Evolutionary conservation across 2,113 vertebrate genomes (phyloP).

Genomic region (Hystrix brachyura): DNA sequence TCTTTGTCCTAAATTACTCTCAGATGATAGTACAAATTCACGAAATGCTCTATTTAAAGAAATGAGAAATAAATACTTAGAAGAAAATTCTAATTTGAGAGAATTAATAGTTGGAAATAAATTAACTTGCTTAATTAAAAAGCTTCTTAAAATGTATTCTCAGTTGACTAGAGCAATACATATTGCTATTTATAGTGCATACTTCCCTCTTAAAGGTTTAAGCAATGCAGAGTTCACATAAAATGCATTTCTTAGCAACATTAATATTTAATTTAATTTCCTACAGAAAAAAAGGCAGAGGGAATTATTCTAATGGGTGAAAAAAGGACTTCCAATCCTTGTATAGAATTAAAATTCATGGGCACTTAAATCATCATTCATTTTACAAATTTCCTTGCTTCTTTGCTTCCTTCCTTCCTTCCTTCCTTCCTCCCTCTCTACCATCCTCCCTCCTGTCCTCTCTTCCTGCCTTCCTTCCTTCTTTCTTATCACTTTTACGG

Average conservation of each 20-base stretch:
- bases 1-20: constrained; percentile 19
- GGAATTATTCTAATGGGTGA: constrained; percentile 23
- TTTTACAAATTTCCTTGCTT: neutral
- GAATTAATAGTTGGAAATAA: constrained; percentile 14
- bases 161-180: neutral
- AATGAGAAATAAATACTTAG: constrained; percentile 45
- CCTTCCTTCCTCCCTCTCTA: neutral
- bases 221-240: constrained; percentile 32
- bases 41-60: neutral
- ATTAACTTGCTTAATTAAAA: constrained; percentile 19
- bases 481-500: neutral
- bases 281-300: neutral
- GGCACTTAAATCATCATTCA: neutral
- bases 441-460: no score
- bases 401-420: neutral
- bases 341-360: constrained; percentile 19
- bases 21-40: neutral
- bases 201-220: neutral
- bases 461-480: neutral
- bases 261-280: constrained; percentile 46
- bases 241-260: constrained; percentile 5
- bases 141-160: constrained; percentile 22
- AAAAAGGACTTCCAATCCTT: neutral
- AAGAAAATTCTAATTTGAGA: constrained; percentile 38
- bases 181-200: neutral